Base-by-base conservation (phyloP, 2,113 vertebrate species). In the Anolis sagrei region DNA sequence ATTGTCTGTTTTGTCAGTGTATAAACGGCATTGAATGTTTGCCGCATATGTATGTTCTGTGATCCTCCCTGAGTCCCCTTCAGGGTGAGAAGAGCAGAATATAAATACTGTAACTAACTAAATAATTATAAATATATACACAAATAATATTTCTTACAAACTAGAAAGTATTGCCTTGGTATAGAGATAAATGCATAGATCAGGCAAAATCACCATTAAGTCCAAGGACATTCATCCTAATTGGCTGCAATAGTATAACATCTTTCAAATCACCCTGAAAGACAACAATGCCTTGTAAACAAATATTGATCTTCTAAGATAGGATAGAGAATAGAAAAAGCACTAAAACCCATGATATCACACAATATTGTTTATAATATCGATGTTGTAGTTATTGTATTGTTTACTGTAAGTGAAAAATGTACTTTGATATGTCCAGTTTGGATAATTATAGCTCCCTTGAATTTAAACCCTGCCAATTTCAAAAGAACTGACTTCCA, bases 221-320 rank as follows among this genome's bases (percentile, higher is more conserved):
- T 83, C 85, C 73, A 51, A 25, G 2, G 1, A 5, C 1, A 4
- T 13, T 25, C 82, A 73, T 54, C 32, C n/a, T 2, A 54, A 14
- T 54, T 14, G 39, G 39, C 5, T 2, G 14, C 4, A 54, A 54
- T 54, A 5, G 29, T 83, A 44, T 29, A 36, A 39, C 27, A 6
- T 64, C 54, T 79, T 79, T 79, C 23, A 64, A 39, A 64, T 79
- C 58, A 44, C 29, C 8, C 18, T 83, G 54, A 86, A 90, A 81
- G 66, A 89, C 87, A 62, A 61, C 90, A 91, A 86, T 1, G 36
- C 61, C 82, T 91, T 83, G 58, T 32, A 79, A 87, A 87, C 85
- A 58, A 73, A 86, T 88, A 91, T 83, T 58, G 39, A 81, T 89
- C 66, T 74, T 54, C 84, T 73, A 73, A 86, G 79, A 68, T 88